These are phyloP conservation scores for Larimichthys crocea DNA, from an alignment of 2,113 vertebrate genomes.

Conservation along the genomic window DNA sequence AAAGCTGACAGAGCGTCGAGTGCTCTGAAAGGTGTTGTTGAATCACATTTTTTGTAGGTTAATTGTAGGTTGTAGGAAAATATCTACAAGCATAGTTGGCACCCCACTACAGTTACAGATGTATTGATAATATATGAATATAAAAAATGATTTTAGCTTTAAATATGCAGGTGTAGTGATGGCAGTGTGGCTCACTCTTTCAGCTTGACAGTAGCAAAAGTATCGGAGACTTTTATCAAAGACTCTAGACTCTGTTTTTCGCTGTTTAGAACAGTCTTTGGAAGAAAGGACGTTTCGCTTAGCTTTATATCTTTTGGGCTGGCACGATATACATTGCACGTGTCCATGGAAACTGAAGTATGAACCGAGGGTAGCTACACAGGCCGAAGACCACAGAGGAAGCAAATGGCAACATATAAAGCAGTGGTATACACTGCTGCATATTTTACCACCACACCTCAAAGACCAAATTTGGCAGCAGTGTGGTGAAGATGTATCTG, in stretches of 20 bases:
- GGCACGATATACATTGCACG: neutral
- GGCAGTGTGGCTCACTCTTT: neutral
- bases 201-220: neutral
- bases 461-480: slow-evolving; percentile 41
- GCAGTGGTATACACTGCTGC: slow-evolving; percentile 2
- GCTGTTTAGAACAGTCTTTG: neutral
- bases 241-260: neutral
- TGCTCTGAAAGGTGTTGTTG: no score
- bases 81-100: neutral
- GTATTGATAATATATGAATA: neutral
- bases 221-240: neutral
- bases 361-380: slow-evolving; percentile 1
- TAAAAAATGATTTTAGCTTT: neutral
- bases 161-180: neutral
- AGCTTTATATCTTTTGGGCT: neutral
- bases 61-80: neutral
- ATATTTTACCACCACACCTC: slow-evolving; percentile 17
- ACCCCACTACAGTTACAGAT: neutral
- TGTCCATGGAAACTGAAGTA: slow-evolving; percentile 45
- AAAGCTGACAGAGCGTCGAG: no score
- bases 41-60: neutral
- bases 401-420: slow-evolving; percentile 26
- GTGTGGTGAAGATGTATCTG: slow-evolving; percentile 28
- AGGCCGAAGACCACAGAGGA: slow-evolving; percentile 44
- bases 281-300: neutral